Evolutionary conservation across 2,797 vertebrate genomes (phyloP).

Genomic region (Syngnathus rostellatus): DNA sequence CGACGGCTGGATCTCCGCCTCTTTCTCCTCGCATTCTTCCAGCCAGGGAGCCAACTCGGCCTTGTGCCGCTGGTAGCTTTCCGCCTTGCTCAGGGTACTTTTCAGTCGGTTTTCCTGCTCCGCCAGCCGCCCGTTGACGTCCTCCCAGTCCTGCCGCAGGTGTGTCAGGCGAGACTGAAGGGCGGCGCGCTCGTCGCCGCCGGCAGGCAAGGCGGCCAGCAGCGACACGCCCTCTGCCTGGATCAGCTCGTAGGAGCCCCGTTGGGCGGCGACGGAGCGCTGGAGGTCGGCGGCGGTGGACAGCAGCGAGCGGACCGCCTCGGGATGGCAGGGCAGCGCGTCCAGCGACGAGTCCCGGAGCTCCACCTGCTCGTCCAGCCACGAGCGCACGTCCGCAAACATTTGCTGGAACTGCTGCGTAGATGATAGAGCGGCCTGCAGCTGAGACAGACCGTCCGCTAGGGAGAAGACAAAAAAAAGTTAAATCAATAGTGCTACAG

Average conservation of each 20-base stretch:
- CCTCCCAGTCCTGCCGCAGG: slow-evolving; percentile 85
- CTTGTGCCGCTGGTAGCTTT: slow-evolving; percentile 79
- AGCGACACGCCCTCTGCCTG: slow-evolving; percentile 83
- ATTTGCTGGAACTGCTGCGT: slow-evolving; percentile 99
- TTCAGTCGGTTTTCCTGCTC: slow-evolving; percentile 77
- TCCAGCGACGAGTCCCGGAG: slow-evolving; percentile 57
- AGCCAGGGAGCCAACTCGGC: slow-evolving; percentile 84
- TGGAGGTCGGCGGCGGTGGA: slow-evolving; percentile 84
- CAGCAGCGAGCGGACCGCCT: slow-evolving; percentile 75
- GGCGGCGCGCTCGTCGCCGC: slow-evolving; percentile 78
- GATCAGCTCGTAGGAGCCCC: slow-evolving; percentile 92
- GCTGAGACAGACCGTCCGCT: slow-evolving; percentile 92
- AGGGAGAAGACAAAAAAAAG: slow-evolving; percentile 7
- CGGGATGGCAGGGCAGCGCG: slow-evolving; percentile 79
- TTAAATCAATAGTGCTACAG: neutral
- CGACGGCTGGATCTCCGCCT: slow-evolving; percentile 72
- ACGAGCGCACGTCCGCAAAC: slow-evolving; percentile 88
- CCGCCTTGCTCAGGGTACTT: slow-evolving; percentile 80
- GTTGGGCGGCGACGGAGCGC: slow-evolving; percentile 82
- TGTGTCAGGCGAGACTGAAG: slow-evolving; percentile 77
- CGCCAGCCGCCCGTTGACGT: slow-evolving; percentile 71
- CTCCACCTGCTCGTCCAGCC: slow-evolving; percentile 79
- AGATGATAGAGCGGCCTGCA: slow-evolving; percentile 88
- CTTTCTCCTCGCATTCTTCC: slow-evolving; percentile 74
- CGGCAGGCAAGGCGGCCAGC: slow-evolving; percentile 77